phyloP scores from a whole-genome alignment of 2,113 vertebrate species.

The Mustelus asterias region DNA sequence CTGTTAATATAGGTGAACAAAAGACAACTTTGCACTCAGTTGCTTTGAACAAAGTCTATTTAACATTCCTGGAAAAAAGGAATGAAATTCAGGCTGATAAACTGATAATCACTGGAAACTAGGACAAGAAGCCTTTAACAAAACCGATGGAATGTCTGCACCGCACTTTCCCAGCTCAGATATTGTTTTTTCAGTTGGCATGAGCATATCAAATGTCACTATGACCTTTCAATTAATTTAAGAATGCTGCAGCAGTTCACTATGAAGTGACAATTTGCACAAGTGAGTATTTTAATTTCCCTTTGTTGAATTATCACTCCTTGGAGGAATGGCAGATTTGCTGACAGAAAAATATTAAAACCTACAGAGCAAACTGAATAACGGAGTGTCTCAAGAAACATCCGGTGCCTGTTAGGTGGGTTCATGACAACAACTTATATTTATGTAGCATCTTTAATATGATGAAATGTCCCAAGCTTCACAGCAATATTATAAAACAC shows the following conservation, averaged over 20 bases:
- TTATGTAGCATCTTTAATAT: neutral
- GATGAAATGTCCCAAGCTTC: neutral
- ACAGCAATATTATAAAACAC: neutral
- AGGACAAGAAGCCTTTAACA: neutral
- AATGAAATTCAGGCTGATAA: neutral
- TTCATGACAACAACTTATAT: neutral
- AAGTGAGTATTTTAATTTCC: neutral
- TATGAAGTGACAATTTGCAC: neutral
- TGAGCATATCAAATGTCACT: slow-evolving; percentile 10
- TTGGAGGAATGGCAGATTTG: neutral
- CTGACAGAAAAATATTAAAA: neutral
- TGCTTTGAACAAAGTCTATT: neutral
- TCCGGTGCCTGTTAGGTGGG: neutral
- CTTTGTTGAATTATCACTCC: neutral
- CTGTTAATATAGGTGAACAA: neutral
- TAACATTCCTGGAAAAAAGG: neutral
- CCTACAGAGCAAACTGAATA: neutral
- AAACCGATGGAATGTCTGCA: neutral
- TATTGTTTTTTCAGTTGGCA: neutral
- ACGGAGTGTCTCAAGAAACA: neutral
- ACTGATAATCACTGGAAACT: neutral
- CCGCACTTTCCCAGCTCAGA: neutral
- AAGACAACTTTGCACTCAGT: neutral
- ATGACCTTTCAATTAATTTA: neutral
- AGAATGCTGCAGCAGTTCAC: neutral